Conservation (phyloP, 2,113 vertebrate species). For the Mionectes macconnelli region DNA sequence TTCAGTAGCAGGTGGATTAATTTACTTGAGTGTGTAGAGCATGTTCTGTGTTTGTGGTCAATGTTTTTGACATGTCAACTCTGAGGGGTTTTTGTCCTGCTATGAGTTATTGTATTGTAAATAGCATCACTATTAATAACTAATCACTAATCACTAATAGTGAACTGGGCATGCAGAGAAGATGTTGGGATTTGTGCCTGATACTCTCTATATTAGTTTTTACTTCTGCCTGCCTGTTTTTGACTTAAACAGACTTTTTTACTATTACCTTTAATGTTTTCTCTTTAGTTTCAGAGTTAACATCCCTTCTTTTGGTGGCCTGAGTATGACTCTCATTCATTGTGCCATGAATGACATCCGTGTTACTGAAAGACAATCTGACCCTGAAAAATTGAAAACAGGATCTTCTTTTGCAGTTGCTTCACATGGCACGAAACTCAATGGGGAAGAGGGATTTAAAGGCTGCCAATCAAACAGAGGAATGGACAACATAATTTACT, state of each 20-base stretch:
- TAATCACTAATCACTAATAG: too few relatives aligned
- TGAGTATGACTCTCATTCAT: constrained; percentile 27
- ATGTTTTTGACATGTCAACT: background rate
- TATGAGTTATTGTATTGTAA: background rate
- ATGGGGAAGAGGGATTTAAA: constrained; percentile 9
- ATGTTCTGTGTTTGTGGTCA: background rate
- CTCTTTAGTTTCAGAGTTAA: constrained; percentile 27
- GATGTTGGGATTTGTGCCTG: background rate
- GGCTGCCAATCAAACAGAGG: background rate
- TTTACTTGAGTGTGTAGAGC: background rate
- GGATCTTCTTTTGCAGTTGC: constrained; percentile 35
- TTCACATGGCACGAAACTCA: constrained; percentile 14
- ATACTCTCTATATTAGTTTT: background rate
- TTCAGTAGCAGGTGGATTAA: background rate
- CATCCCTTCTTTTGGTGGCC: constrained; percentile 28
- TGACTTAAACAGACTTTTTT: constrained; percentile 8
- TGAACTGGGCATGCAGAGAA: background rate
- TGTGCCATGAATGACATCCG: constrained; percentile 19
- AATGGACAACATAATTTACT: constrained; percentile 16
- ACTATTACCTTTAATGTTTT: background rate
- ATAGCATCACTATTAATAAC: background rate
- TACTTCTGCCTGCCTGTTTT: background rate
- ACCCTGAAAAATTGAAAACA: constrained; percentile 54
- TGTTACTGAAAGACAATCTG: constrained; percentile 30
- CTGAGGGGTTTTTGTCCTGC: background rate